Base-by-base conservation (phyloP, 1,140 invertebrate genomes). In the Eumaeus atala region DNA sequence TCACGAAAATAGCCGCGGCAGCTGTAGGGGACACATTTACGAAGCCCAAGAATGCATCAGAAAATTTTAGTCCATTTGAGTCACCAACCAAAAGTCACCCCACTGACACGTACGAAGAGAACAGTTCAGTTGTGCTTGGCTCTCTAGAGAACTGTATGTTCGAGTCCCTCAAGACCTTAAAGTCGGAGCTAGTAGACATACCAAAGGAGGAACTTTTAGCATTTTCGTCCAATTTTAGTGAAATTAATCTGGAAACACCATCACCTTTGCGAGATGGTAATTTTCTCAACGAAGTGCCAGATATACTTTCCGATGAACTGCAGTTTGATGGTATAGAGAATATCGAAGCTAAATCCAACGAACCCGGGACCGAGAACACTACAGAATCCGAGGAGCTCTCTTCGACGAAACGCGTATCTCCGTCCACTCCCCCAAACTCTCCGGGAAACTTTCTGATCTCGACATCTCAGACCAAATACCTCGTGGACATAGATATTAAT, bases 101-200 rank as follows among this genome's bases (percentile, higher is more conserved):
- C 12, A 84, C 80, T 5, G 80, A 86, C 40, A 84, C 81, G 3
- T 84, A 84, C 36, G 78, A 85, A 35, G 77, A 87, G 64, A 84
- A 87, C 51, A 86, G 82, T 52, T 88, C 85, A 34, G 88, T 91
- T 3, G 87, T 90, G 35, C 64, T 91, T 14, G 90, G 90, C 1
- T 87, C 89, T 0, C 90, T 89, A 62, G 89, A 90, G 66, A 88
- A 90, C 62, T 89, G 85, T 57, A 82, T 87, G 1, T 59, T 90
- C 14, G 89, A 90, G 58, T 75, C 87, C 12, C 89, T 87, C 59
- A 89, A 89, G 69, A 86, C 86, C 3, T 59, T 89, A 0, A 90
- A 90, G 68, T 58, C 54, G 0, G 78, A 84, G 52, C 18, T 76
- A 12, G 59, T 75, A 12, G 78, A 86, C 44, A 57, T 84, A 37